Base-by-base conservation (phyloP, 2,888 invertebrate species). In the Onthophagus sagittarius region DNA sequence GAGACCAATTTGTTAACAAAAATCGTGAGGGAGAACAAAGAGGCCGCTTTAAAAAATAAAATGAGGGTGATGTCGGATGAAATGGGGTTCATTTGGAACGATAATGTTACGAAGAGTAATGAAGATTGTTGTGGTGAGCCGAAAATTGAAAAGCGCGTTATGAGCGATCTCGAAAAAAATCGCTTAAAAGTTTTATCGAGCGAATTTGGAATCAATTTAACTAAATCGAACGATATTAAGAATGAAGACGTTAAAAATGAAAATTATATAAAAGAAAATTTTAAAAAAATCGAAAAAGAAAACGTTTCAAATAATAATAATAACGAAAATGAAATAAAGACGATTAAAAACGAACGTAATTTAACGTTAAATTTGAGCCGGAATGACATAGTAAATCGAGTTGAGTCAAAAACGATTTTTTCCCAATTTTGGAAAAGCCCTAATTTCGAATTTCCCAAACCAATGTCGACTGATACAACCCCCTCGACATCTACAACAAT, bases 141-240 rank as follows among this genome's bases (percentile, higher is more conserved):
- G 23, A 63, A 64, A 72, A 67, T 63, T 11, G 67, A 31, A 71
- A 65, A 13, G 15, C 86, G 87, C 1, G 88, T 88, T 1, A 87
- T 90, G 73, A 89, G 87, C 11, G 89, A 90, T 73, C 90, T 91
- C 0, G 84, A 90, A 76, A 82, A 86, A 70, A 92, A 92, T 79
- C 90, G 89, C 81, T 80, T 89, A 15, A 90, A 88, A 82, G 86
- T 92, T n/a, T 71, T 76, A 73, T 75, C 76, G 0, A 69, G 73
- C 14, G 75, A 77, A 53, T 77, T 75, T 72, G 73, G 33, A 33
- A 5, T 33, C 5, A 33, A 7, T 33, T 33, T 33, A 33, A 33
- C n/a, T n/a, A n/a, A n/a, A n/a, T n/a, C n/a, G n/a, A n/a, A n/a
- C n/a, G n/a, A n/a, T n/a, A n/a, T 33, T 33, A 33, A 5, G 5